Evolutionary conservation across 2,888 invertebrate species (phyloP).

Genomic region (Machimus rusticus): DNA sequence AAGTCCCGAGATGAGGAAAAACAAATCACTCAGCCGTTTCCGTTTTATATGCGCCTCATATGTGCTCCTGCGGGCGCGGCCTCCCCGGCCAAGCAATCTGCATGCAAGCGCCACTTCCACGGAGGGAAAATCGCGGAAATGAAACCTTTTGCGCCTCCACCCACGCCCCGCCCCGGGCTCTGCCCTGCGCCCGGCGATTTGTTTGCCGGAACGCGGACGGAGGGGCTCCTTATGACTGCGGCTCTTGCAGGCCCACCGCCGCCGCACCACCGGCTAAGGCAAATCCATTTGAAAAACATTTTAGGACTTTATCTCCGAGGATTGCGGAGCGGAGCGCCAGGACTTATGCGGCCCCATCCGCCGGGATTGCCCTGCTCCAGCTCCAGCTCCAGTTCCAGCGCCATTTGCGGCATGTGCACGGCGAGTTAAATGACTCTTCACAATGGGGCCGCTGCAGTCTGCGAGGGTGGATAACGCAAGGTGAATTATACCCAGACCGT

Average conservation of each 20-base stretch:
- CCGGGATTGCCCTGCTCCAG: background rate
- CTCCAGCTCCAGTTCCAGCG: background rate
- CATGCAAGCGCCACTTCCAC: background rate
- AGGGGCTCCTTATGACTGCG: constrained; percentile 10
- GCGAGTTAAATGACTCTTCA: constrained; percentile 34
- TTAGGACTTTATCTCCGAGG: constrained; percentile 29
- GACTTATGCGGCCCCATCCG: constrained; percentile 2
- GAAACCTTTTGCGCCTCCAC: constrained; percentile 1
- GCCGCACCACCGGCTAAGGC: background rate
- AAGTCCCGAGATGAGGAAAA: background rate
- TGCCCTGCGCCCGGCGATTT: background rate
- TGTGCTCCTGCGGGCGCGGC: background rate
- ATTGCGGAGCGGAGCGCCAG: constrained; percentile 4
- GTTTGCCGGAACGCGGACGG: background rate
- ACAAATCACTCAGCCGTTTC: constrained; percentile 30
- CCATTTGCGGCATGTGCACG: constrained; percentile 27
- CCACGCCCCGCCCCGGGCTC: background rate
- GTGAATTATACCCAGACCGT: constrained; percentile 33
- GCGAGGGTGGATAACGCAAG: constrained; percentile 37
- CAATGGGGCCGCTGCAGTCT: constrained; percentile 33
- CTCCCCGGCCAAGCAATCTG: background rate
- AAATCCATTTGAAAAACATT: constrained; percentile 35
- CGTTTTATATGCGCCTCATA: constrained; percentile 15
- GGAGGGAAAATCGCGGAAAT: constrained; percentile 22
- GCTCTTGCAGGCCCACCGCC: background rate